Conservation (phyloP, 2,797 vertebrate species). For the Emydoidea blandingii region DNA sequence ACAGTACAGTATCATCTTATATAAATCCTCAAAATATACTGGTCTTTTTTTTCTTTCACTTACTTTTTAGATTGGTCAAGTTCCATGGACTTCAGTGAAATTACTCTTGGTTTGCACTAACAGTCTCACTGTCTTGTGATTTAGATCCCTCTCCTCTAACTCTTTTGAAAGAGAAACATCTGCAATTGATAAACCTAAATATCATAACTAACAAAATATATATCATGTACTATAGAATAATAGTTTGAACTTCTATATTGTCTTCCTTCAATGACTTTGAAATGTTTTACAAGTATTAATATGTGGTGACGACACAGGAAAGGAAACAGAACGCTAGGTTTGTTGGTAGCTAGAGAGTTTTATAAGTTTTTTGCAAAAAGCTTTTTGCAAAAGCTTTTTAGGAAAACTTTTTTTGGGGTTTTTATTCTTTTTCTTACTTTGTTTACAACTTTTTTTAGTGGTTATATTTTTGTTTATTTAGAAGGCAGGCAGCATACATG, state of each 20-base stretch:
- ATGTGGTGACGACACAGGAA: too few species aligned
- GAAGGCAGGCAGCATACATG: too few species aligned
- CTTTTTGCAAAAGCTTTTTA: too few species aligned
- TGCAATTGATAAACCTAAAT: background rate
- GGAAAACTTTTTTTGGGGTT: too few species aligned
- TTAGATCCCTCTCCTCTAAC: background rate
- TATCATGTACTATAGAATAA: background rate
- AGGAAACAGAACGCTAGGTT: too few species aligned
- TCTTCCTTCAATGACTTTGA: background rate
- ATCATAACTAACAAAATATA: background rate
- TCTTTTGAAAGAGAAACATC: background rate
- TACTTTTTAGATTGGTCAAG: background rate
- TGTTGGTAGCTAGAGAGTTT: too few species aligned
- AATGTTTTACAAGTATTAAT: background rate
- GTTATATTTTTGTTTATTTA: too few species aligned
- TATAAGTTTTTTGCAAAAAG: too few species aligned
- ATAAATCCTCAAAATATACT: background rate
- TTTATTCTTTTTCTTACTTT: too few species aligned
- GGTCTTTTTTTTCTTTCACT: background rate
- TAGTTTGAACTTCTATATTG: rapidly evolving
- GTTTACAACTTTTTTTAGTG: too few species aligned
- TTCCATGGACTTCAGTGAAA: background rate
- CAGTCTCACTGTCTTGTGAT: background rate
- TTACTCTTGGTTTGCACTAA: background rate
- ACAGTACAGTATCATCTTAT: background rate